These are phyloP conservation scores for Adelosebastes latens DNA, from an alignment of 2,797 vertebrate species.

Conservation along the genomic window DNA sequence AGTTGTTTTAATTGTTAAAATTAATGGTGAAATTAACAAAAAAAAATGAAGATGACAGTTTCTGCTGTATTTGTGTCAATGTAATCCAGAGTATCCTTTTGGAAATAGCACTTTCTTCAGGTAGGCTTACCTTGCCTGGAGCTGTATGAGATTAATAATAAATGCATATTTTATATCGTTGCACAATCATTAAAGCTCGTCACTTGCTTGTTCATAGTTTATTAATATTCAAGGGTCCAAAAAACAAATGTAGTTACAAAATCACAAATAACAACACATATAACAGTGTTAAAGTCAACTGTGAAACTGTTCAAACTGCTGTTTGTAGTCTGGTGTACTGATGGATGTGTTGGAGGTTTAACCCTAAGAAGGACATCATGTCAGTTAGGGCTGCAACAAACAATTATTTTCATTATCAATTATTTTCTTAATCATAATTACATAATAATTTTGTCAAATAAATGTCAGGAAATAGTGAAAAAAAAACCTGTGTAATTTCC, in stretches of 20 bases:
- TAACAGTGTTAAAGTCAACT: not conserved
- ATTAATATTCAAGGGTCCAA: not conserved
- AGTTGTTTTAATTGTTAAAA: not conserved
- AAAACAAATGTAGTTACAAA: not conserved
- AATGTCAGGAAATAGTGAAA: not conserved
- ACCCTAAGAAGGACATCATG: not conserved
- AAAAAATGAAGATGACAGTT: constrained; percentile 7
- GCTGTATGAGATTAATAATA: constrained; percentile 30
- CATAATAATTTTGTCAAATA: not conserved
- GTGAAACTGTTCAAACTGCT: not conserved
- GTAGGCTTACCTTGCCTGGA: not conserved
- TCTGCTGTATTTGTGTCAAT: not conserved
- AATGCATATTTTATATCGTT: constrained; percentile 5
- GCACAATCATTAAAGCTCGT: not conserved
- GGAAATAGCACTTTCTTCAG: not conserved
- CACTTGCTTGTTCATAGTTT: constrained; percentile 7
- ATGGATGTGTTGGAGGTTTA: not conserved
- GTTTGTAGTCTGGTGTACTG: not conserved
- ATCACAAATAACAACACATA: not conserved
- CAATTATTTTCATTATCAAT: not conserved
- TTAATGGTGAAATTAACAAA: not conserved
- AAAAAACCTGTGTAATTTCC: not conserved
- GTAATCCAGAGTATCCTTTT: not conserved
- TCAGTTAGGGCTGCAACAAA: not conserved
- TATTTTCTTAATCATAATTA: not conserved